Evolutionary conservation across 2,113 vertebrate species (phyloP).

Genomic region (Amblyopsis rosae): DNA sequence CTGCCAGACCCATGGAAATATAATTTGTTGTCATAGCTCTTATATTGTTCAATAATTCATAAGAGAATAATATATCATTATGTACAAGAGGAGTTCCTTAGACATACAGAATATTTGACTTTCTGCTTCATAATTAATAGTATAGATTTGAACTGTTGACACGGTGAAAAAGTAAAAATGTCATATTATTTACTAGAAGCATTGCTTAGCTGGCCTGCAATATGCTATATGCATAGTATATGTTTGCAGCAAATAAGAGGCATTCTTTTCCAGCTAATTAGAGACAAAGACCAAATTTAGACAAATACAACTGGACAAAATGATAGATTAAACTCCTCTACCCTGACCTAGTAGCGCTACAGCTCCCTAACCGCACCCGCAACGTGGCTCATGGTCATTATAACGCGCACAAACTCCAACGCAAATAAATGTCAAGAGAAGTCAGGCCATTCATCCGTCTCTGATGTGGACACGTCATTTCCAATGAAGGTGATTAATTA

Average conservation of each 20-base stretch:
- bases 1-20: not conserved
- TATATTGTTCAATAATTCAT: slow-evolving; percentile 3
- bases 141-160: not conserved
- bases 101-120: slow-evolving; percentile 1
- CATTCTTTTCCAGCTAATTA: slow-evolving; percentile 20
- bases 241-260: not conserved
- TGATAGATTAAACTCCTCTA: slow-evolving; percentile 16
- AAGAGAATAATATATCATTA: not conserved
- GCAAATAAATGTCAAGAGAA: slow-evolving; percentile 65
- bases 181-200: not conserved
- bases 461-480: slow-evolving; percentile 41
- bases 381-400: slow-evolving; percentile 37
- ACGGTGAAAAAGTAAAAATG: not conserved
- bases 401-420: slow-evolving; percentile 36
- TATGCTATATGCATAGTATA: not conserved
- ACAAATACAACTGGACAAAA: slow-evolving; percentile 1
- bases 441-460: slow-evolving; percentile 51
- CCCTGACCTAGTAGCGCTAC: slow-evolving; percentile 6
- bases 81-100: not conserved
- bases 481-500: slow-evolving; percentile 54
- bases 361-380: not conserved
- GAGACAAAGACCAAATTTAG: slow-evolving; percentile 8
- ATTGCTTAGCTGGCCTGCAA: not conserved
- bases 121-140: not conserved
- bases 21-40: not conserved